Base-by-base conservation (phyloP, 2,888 invertebrate genomes). In the Lochmaea capreae region DNA sequence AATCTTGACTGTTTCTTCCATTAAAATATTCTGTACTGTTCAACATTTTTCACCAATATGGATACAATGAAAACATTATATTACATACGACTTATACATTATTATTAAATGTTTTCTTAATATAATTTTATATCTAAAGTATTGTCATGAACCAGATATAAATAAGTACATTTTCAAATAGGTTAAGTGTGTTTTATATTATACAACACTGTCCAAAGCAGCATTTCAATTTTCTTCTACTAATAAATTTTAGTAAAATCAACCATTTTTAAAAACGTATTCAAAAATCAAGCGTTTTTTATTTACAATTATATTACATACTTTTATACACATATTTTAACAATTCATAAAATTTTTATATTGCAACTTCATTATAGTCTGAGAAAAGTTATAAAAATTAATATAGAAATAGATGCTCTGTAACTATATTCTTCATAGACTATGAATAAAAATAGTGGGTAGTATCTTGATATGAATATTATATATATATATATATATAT, bases 81-180 rank as follows among this genome's bases (percentile, higher is more conserved):
- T 75, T 71, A 76, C 68, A 72, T 79, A 80, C 65, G 78, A 80
- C 79, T 80, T 81, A 79, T 85, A 85, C 84, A 84, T 84, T 85
- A 84, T 84, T 81, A 83, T 85, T 85, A 85, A 81, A 81, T 82
- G 82, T 78, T 78, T 85, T 82, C 82, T 83, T 84, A 83, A 81
- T 81, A 81, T 84, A 83, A 79, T 83, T 82, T 85, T 85, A 87
- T 84, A 85, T 85, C 86, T 87, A 87, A 86, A 84, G 87, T 87
- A 87, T 87, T 87, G 87, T 87, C 87, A 84, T 86, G 84, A 87
- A 87, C 87, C 87, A 87, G 87, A 86, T 82, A 82, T 75, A 77
- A 78, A 76, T 78, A 77, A 77, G 76, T 77, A 77, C 75, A 76
- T 78, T 73, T 71, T 75, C 59, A 74, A 75, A 72, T 52, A 76